These are phyloP conservation scores for Oryzias dopingdopingensis DNA, from an alignment of 2,797 vertebrate species.

Conservation along the genomic window DNA sequence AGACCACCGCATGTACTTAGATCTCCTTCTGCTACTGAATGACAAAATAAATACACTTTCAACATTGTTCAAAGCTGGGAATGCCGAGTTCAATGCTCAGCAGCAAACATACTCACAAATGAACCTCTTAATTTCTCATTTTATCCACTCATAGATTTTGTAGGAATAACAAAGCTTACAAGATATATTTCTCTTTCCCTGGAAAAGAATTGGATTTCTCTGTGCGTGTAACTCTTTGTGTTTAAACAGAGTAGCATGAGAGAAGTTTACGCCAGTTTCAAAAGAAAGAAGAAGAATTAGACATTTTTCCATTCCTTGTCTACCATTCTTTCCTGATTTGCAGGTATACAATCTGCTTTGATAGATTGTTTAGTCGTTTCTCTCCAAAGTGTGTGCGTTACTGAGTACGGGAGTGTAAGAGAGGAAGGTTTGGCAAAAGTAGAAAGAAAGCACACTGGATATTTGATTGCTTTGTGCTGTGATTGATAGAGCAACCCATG, in stretches of 20 bases:
- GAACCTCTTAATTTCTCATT: constrained; percentile 40
- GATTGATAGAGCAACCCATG: constrained; percentile 57
- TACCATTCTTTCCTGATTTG: constrained; percentile 22
- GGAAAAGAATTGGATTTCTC: constrained; percentile 39
- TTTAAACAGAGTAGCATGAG: constrained; percentile 29
- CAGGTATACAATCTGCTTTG: constrained; percentile 42
- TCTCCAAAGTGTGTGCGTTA: constrained; percentile 20
- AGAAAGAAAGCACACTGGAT: constrained; percentile 42
- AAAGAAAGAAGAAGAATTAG: not conserved
- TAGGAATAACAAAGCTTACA: constrained; percentile 38
- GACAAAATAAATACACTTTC: constrained; percentile 40
- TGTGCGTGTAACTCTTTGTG: constrained; percentile 35
- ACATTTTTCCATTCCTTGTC: constrained; percentile 31
- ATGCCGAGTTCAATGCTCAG: constrained; percentile 43
- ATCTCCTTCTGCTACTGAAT: constrained; percentile 54
- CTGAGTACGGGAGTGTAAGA: constrained; percentile 37
- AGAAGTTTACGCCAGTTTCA: constrained; percentile 12
- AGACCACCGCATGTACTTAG: constrained; percentile 33
- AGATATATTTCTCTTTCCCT: constrained; percentile 29
- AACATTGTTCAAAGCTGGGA: constrained; percentile 7
- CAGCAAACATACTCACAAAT: constrained; percentile 41
- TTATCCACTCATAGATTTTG: constrained; percentile 28
- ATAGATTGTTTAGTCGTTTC: constrained; percentile 36
- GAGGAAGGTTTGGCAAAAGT: constrained; percentile 45
- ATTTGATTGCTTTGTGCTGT: constrained; percentile 48